Evolutionary conservation across 1,140 invertebrate genomes (phyloP).

Genomic region (Caenorhabditis remanei): DNA sequence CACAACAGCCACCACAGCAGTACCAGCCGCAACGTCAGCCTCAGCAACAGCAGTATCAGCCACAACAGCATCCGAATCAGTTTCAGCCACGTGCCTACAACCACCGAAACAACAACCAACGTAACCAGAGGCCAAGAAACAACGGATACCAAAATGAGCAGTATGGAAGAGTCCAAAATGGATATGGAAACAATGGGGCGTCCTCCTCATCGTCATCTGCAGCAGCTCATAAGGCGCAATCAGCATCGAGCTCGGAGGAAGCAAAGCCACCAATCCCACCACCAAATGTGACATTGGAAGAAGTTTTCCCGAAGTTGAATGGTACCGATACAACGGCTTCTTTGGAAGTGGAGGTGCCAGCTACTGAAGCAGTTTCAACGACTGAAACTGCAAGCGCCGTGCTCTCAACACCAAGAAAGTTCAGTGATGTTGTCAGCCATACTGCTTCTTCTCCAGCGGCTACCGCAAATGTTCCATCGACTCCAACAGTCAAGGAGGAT

Average conservation of each 20-base stretch:
- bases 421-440: constrained; percentile 23
- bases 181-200: neutral
- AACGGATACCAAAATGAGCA: neutral
- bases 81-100: too few species aligned
- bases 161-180: neutral
- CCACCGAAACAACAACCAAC: too few species aligned
- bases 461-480: neutral
- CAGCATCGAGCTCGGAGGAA: neutral
- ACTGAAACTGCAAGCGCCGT: neutral
- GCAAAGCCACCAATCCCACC: too few species aligned
- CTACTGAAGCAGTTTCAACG: neutral
- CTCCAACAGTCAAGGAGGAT: neutral
- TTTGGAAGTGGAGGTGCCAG: neutral
- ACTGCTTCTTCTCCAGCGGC: neutral
- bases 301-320: neutral
- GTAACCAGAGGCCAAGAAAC: too few species aligned
- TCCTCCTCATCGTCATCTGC: neutral
- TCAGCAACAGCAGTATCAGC: too few species aligned
- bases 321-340: neutral
- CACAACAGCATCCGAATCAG: too few species aligned
- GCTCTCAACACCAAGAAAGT: neutral
- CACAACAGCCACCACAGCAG: too few species aligned
- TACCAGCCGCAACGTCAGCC: too few species aligned
- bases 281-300: neutral
- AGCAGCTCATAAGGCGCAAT: neutral